These are phyloP conservation scores for Herpetotheres cachinnans DNA, from an alignment of 2,113 vertebrate species.

Conservation along the genomic window DNA sequence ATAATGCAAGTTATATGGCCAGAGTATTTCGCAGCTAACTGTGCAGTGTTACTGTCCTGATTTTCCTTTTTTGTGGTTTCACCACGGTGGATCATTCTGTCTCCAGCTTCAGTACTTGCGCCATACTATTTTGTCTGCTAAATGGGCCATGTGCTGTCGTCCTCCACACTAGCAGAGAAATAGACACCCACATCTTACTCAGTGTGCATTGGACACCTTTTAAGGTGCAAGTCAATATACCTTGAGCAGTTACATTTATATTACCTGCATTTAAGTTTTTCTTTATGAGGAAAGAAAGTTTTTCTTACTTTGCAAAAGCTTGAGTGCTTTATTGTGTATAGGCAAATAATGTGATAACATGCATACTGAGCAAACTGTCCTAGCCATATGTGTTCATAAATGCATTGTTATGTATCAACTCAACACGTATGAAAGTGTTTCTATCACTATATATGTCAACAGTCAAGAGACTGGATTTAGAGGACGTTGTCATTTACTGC, in stretches of 20 bases:
- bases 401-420: neutral
- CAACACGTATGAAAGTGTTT: neutral
- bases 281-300: neutral
- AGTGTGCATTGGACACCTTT: neutral
- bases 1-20: neutral
- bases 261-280: neutral
- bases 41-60: neutral
- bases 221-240: neutral
- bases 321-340: neutral
- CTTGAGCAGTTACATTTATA: neutral
- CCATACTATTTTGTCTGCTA: neutral
- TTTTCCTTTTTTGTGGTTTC: neutral
- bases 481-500: neutral
- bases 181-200: neutral
- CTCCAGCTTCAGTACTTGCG: neutral
- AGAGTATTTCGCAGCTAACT: neutral
- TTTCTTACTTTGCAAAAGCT: neutral
- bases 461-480: neutral
- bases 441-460: neutral
- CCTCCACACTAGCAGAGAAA: neutral
- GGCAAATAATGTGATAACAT: neutral
- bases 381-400: neutral
- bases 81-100: neutral
- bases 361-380: neutral
- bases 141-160: fast-evolving